Evolutionary conservation across 2,888 invertebrate species (phyloP).

Genomic region (Hydroisotoma schaefferi): DNA sequence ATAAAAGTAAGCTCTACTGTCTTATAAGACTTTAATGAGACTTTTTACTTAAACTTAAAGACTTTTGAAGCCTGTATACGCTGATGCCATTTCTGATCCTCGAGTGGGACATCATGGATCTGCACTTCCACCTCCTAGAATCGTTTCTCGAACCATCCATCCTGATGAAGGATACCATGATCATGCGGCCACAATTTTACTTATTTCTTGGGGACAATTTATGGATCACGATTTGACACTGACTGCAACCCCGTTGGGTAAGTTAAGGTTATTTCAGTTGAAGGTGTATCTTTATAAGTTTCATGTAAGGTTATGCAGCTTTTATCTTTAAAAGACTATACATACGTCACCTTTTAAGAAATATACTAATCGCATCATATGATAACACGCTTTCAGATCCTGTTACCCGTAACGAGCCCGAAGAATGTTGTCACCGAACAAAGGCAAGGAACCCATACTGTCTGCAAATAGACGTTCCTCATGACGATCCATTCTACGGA

Average conservation of each 20-base stretch:
- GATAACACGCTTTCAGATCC: constrained; percentile 65
- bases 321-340: too few relatives aligned
- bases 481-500: constrained; percentile 86
- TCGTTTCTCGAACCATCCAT: constrained; percentile 86
- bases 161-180: constrained; percentile 90
- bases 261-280: too few relatives aligned
- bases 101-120: constrained; percentile 73
- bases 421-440: constrained; percentile 78
- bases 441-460: constrained; percentile 86
- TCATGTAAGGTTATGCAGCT: too few relatives aligned
- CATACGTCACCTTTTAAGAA: neutral
- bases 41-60: constrained; percentile 52
- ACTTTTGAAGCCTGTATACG: constrained; percentile 72
- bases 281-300: too few relatives aligned
- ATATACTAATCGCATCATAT: neutral
- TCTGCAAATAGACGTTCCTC: constrained; percentile 81
- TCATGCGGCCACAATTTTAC: constrained; percentile 89
- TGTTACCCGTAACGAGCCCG: constrained; percentile 80
- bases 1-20: neutral
- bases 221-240: constrained; percentile 91
- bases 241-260: constrained; percentile 82
- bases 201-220: constrained; percentile 92
- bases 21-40: neutral
- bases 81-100: constrained; percentile 80
- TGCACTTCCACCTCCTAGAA: constrained; percentile 72